Evolutionary conservation across 2,888 invertebrate genomes (phyloP), one percentile per base, ranked within the genome.

Genomic region (Zeuzera pyrina): DNA sequence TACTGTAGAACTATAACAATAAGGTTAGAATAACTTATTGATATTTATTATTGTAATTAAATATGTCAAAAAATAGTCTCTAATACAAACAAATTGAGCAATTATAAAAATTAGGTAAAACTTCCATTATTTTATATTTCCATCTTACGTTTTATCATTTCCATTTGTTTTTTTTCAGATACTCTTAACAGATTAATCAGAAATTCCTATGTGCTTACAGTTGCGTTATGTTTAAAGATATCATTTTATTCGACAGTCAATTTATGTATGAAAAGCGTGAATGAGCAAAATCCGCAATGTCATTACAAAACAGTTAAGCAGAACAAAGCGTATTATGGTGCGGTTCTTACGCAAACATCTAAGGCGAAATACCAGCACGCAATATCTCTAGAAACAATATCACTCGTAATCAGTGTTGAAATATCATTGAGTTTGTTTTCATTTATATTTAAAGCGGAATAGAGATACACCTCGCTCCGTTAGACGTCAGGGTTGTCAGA

Each of bases 361-460:
- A 8, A 11, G 30, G 11, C 11, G 10, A 30, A 30, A 30, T 25
- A 12, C 13, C 3, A 30, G 22, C 21, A 25, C 24, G 11, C 13
- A 25, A 30, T 30, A 21, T 26, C 14, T 30, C 24, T 10, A 19
- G 12, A 28, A 32, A 36, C 34, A 39, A 36, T 34, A 36, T 22
- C 25, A 13, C 23, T 33, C 16, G 35, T 50, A 45, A 53, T 52
- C 45, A 53, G 42, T 46, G 47, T 44, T 44, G 50, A 47, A 41
- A 31, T 37, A 49, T 46, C 42, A 44, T 47, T 43, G 39, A 36
- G 43, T 33, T 15, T 21, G 23, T 35, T 33, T 31, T 35, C 33
- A 43, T 49, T 52, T 41, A 42, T 47, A 43, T 42, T 46, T 43
- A 40, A 38, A 37, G 34, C 31, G 35, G 38, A 11, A n/a, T 10